Base-by-base conservation (phyloP, 2,113 vertebrate species). In the Natator depressus region DNA sequence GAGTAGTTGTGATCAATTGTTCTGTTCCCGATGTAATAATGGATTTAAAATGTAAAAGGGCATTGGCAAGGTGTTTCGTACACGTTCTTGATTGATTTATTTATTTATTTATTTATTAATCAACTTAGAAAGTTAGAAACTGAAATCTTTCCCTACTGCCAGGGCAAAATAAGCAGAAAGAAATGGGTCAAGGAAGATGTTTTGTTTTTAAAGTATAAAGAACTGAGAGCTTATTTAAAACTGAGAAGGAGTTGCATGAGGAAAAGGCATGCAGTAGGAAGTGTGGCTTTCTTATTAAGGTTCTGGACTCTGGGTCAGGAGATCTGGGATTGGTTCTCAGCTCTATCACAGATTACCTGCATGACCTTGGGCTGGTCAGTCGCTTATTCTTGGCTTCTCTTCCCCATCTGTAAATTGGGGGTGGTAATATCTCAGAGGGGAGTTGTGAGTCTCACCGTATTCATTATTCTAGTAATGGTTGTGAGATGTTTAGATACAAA, bases 81-180 rank as follows among this genome's bases (percentile, higher is more conserved):
- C 42, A 25, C 3, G 6, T 78, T 78, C 38, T 46, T 46, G 22
- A 14, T 46, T 76, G n/a, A n/a, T 42, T 84, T 82, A 20, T 25
- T 87, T 12, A 25, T 89, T 84, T n/a, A n/a, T 42, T 84, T 82
- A 20, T 25, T 87, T 12, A 25, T 89, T 84, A 62, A 80, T 25
- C 49, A 19, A 57, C 82, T 53, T 38, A 50, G 55, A 35, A 84
- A 86, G 46, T 82, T 85, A 51, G 81, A 27, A 75, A 78, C 46
- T 13, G 88, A 76, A 93, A 89, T 84, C 42, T 5, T 3, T 1
- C 54, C 93, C 80, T 79, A 82, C 47, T 35, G 24, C 6, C 87
- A 35, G 31, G 53, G 46, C 46, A 35, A 84, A 89, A 89, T 88
- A 53, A 92, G 54, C 49, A n/a, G 31, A n/a, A 5, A 35, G 80